Percentiles rank a stretch among this genome's conserved stretches.
These are phyloP conservation scores for Cyprinodon variegatus DNA, from an alignment of 2,113 vertebrate genomes.

Conservation along the genomic window DNA sequence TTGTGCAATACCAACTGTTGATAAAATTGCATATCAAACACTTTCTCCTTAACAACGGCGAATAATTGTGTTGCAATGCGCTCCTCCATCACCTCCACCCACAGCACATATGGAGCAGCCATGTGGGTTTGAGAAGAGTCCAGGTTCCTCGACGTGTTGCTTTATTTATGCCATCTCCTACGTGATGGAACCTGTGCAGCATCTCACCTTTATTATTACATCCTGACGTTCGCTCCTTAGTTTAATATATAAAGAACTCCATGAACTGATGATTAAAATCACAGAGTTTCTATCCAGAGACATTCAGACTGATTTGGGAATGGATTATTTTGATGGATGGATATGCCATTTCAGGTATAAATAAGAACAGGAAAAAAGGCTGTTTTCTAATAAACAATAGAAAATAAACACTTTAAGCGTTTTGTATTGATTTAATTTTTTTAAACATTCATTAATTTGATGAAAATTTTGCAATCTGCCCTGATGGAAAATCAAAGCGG, in stretches of 20 bases:
- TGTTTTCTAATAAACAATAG: no score
- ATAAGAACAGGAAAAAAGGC: no score
- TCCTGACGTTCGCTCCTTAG: no score
- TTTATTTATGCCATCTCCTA: neutral
- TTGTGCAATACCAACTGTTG: neutral
- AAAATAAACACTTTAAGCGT: no score
- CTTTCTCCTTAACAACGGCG: slow-evolving; percentile 12
- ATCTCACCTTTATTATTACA: neutral
- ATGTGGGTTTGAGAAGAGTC: slow-evolving; percentile 1
- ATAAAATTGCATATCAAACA: slow-evolving; percentile 15
- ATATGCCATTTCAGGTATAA: no score
- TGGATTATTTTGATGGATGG: no score
- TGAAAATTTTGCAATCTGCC: neutral
- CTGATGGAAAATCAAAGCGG: slow-evolving; percentile 22
- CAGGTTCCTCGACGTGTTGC: neutral
- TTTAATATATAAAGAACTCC: no score
- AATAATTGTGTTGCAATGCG: neutral
- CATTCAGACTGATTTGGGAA: no score
- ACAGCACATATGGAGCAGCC: slow-evolving; percentile 2
- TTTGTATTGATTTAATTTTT: no score
- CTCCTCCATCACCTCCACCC: slow-evolving; percentile 13
- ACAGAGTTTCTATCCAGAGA: no score
- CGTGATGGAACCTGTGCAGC: neutral
- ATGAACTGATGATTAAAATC: no score
- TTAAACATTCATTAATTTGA: no score